Base-by-base conservation (phyloP, 1,140 invertebrate genomes). In the Drosophila leontia region DNA sequence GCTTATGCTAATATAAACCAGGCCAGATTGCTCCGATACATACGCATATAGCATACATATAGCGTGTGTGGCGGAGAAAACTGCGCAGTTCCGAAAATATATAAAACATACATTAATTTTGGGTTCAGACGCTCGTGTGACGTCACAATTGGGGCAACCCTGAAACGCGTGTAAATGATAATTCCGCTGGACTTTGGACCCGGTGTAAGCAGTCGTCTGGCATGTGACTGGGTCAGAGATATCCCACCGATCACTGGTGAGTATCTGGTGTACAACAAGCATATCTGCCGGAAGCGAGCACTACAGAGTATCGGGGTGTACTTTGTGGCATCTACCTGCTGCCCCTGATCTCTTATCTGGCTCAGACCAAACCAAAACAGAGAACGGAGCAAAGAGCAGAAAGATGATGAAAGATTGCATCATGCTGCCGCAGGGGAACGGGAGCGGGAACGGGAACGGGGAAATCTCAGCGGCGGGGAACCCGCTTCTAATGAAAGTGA, bases 341-440 rank as follows among this genome's bases (percentile, higher is more conserved):
- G 26, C 34, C 42, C 37, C 32, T 29, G 51, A 13, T 51, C 29
- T 44, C 39, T 42, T 68, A 68, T 70, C 68, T 70, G 35, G 35
- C 12, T 19, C 34, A 26, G 23, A 15, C 7, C 7, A 29, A 72
- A 72, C 65, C 64, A 58, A 50, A 70, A 71, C 63, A 71, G 26
- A 69, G 42, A 34, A 51, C 48, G 26, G 4, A 2, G 29, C 47
- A 37, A 19, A 55, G 67, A 55, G 29, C 37, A 29, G 64, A 47
- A 70, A 65, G 57, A 39, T 91, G 84, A 91, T 82, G 88, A 82
- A 91, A 91, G 71, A 91, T 91, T 91, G 88, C 88, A 88, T 91
- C 88, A 91, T 82, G 74, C 75, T 56, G 39, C 39, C 32, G 0
- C 50, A 17, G 48, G 26, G 48, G 29, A 17, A 7, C 4, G 42